Evolutionary conservation across 2,888 invertebrate species (phyloP).

Genomic region (Cephus rjabovi): DNA sequence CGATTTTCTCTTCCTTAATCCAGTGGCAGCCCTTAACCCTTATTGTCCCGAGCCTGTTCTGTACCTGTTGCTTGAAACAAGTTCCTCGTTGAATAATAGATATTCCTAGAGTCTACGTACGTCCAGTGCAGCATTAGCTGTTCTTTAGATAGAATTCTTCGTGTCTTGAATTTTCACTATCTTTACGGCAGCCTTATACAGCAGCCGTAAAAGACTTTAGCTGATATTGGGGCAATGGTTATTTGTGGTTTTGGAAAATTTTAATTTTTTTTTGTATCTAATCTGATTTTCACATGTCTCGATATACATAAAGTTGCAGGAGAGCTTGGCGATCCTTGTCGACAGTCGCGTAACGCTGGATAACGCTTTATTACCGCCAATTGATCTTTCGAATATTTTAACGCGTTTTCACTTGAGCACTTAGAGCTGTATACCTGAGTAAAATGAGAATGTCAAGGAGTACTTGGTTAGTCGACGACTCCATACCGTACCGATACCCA

Average conservation of each 20-base stretch:
- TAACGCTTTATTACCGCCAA: not conserved
- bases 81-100: slow-evolving; percentile 59
- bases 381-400: not conserved
- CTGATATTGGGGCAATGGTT: not conserved
- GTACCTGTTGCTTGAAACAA: slow-evolving; percentile 62
- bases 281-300: not conserved
- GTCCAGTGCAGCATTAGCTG: not conserved
- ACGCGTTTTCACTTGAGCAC: not conserved
- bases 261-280: no score
- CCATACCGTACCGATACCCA: not conserved
- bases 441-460: not conserved
- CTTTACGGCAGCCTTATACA: not conserved
- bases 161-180: not conserved
- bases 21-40: slow-evolving; percentile 55
- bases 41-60: slow-evolving; percentile 35
- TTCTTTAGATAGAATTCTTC: not conserved
- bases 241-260: not conserved
- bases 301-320: not conserved
- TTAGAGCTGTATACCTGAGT: not conserved
- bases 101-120: slow-evolving; percentile 33
- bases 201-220: not conserved
- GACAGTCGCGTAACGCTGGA: not conserved
- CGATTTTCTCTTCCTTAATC: slow-evolving; percentile 39
- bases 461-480: not conserved
- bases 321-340: not conserved